Conservation (phyloP, 2,888 invertebrate species). For the Teinopalpus imperialis region DNA sequence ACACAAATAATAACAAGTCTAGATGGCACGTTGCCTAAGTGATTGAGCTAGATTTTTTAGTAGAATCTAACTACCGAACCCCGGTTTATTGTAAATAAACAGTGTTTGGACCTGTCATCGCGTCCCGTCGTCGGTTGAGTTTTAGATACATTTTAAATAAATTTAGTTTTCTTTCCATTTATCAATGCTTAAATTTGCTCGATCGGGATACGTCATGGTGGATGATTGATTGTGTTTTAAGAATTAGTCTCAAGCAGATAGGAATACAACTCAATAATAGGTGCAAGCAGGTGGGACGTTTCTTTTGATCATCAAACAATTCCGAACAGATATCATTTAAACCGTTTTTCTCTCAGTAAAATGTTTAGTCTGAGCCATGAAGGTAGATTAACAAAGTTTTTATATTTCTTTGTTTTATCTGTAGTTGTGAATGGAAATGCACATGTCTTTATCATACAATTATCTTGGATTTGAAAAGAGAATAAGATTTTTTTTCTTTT, state of each 20-base stretch:
- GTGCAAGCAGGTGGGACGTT: constrained; percentile 6
- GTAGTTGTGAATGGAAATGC: not conserved
- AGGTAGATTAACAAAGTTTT: not conserved
- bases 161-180: not conserved
- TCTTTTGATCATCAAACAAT: constrained; percentile 13
- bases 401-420: no score
- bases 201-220: constrained; percentile 4
- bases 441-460: not conserved
- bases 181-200: no score
- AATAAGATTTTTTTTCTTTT: no score
- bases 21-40: constrained; percentile 14
- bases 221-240: constrained; percentile 2
- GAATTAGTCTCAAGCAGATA: not conserved
- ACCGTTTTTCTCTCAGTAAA: constrained; percentile 7
- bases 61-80: not conserved
- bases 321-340: constrained; percentile 3
- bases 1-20: constrained; percentile 10
- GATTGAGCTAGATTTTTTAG: not conserved
- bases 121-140: no score
- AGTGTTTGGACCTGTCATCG: not conserved
- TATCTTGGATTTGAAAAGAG: no score
- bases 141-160: not conserved
- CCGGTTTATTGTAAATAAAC: not conserved
- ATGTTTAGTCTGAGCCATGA: constrained; percentile 21
- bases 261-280: constrained; percentile 7